A percentile compares a stretch with the other conserved stretches of the same genome.
Conservation (phyloP, 2,113 vertebrate genomes). For the Psephotus haematonotus region DNA sequence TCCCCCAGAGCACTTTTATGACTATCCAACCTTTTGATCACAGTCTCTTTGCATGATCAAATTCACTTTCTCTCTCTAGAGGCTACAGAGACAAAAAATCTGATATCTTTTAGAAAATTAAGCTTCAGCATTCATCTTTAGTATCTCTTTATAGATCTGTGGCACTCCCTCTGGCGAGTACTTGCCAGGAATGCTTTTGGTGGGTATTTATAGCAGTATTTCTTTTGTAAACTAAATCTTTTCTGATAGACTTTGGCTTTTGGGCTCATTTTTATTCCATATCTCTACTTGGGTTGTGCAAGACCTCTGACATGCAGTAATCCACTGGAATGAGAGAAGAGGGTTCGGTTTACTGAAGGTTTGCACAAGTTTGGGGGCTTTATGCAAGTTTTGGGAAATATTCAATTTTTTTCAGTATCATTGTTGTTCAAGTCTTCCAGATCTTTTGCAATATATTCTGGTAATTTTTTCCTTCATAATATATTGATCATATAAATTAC, state of each 20-base stretch:
- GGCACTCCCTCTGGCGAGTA: slow-evolving; percentile 24
- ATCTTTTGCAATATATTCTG: background rate
- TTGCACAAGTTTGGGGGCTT: background rate
- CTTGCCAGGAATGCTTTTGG: slow-evolving; percentile 40
- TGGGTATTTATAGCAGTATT: slow-evolving; percentile 53
- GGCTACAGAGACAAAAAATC: slow-evolving; percentile 20
- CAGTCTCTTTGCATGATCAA: background rate
- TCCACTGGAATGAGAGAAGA: background rate
- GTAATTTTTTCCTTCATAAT: background rate
- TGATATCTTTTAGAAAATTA: slow-evolving; percentile 46
- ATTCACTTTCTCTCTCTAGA: slow-evolving; percentile 19
- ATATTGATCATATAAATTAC: background rate
- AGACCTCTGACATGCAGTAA: slow-evolving; percentile 15
- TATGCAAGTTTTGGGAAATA: background rate
- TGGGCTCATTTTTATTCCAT: slow-evolving; percentile 27
- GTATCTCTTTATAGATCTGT: slow-evolving; percentile 47
- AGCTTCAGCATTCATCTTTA: slow-evolving; percentile 23
- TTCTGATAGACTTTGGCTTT: slow-evolving; percentile 44
- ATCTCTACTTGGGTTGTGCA: slow-evolving; percentile 14
- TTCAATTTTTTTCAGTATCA: background rate
- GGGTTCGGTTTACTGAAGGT: background rate
- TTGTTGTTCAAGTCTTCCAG: background rate
- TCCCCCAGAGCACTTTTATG: background rate
- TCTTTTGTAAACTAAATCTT: slow-evolving; percentile 3
- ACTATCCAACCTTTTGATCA: background rate